Evolutionary conservation across 1,140 invertebrate species (phyloP), one percentile per base, ranked within the genome.

Genomic region (Sipha flava): DNA sequence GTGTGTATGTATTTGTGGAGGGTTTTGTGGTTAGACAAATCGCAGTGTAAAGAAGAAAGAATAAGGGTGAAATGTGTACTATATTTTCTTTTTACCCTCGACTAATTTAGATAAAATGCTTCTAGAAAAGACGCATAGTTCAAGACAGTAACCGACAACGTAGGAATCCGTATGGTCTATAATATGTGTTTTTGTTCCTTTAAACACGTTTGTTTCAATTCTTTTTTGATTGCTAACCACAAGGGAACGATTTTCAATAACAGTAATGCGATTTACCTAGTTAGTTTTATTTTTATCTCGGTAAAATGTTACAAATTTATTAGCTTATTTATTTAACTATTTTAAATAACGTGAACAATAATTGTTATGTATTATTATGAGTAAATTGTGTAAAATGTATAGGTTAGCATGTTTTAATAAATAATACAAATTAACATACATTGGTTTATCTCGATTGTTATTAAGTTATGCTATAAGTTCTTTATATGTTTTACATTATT

Each of bases 51-150:
- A 16, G n/a, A 23, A 75, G 47, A 43, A 47, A 37, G 14, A 54
- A 59, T 29, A 54, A 52, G 31, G 49, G 47, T 49, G 31, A 4
- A 57, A 59, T 23, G 16, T 3, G 14, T 77, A 57, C 52, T 31
- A 10, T 59, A 59, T 77, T 77, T 57, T 77, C n/a, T 70, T 77
- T 77, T n/a, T 57, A 40, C 73, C 37, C 23, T 77, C 23, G 49
- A 54, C 49, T 77, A 77, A 77, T 77, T 77, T 77, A 43, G 73
- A 77, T 77, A 77, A 77, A 77, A 77, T 43, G 52, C 12, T 77
- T 26, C 7, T 0, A 12, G 73, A 37, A 26, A 57, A 43, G 21
- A 59, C 16, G 7, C 47, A 75, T 54, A 75, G 47, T 49, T 72
- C 68, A 49, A 49, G 45, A 52, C 7, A 3, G 29, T 40, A 75